Percentiles rank a stretch among this genome's conserved stretches.
Evolutionary conservation across 2,888 invertebrate species (phyloP).

Genomic region (Ditylenchus weischeri): DNA sequence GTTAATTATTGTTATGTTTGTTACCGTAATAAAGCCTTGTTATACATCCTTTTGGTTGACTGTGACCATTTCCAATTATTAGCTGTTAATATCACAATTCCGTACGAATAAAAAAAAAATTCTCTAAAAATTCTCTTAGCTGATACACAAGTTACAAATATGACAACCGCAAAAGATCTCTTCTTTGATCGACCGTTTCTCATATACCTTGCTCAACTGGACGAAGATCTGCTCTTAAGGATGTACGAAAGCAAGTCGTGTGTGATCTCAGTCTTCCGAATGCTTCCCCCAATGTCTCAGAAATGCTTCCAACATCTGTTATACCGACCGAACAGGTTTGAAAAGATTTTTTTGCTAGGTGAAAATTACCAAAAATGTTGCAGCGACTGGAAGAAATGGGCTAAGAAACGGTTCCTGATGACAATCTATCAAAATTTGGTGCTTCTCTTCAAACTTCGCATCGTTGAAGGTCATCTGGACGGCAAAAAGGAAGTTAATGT

Average conservation of each 20-base stretch:
- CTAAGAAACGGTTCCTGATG: conserved; percentile 10
- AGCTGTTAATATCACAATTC: no score
- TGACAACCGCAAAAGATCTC: background rate
- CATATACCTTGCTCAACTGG: conserved; percentile 39
- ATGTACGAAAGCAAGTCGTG: conserved; percentile 40
- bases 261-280: conserved; percentile 46
- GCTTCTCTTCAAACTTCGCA: conserved; percentile 26
- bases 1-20: no score
- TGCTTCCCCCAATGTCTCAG: conserved; percentile 46
- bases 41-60: no score
- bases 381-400: conserved; percentile 23
- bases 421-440: conserved; percentile 17
- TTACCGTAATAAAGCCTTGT: no score
- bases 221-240: conserved; percentile 28
- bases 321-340: conserved; percentile 36
- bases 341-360: background rate
- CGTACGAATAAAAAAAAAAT: no score
- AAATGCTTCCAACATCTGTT: conserved; percentile 42
- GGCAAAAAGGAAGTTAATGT: conserved; percentile 27
- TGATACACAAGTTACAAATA: no score
- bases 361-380: conserved; percentile 3
- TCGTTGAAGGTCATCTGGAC: conserved; percentile 26
- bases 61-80: no score
- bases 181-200: conserved; percentile 42
- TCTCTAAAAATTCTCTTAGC: no score